Percentiles rank a stretch among this genome's conserved stretches.
Conservation (phyloP, 1,140 invertebrate genomes). For the Mylabris phalerata region DNA sequence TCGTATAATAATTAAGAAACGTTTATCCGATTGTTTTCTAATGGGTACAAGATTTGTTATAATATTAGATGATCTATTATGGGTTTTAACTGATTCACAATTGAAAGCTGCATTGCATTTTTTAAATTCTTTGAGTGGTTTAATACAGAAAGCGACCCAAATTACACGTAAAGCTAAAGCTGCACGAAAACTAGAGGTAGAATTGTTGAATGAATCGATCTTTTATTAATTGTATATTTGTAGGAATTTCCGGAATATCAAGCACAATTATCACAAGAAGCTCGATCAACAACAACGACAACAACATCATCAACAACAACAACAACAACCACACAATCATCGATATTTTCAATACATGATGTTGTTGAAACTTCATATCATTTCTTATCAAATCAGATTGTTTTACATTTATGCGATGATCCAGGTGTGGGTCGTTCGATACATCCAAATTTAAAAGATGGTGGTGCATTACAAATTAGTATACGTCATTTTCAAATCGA, state of each 20-base stretch:
- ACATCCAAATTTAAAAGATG: slow-evolving; percentile 77
- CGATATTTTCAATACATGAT: slow-evolving; percentile 83
- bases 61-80: slow-evolving; percentile 93
- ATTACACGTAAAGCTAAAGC: slow-evolving; percentile 81
- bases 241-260: slow-evolving; percentile 74
- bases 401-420: slow-evolving; percentile 97
- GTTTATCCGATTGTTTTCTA: slow-evolving; percentile 84
- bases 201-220: no score
- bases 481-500: slow-evolving; percentile 86
- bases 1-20: slow-evolving; percentile 94
- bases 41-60: slow-evolving; percentile 87
- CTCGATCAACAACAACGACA: slow-evolving; percentile 37
- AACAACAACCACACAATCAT: slow-evolving; percentile 39
- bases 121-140: slow-evolving; percentile 78
- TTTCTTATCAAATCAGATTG: slow-evolving; percentile 86
- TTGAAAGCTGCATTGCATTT: slow-evolving; percentile 91
- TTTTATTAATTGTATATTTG: not conserved
- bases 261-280: slow-evolving; percentile 65
- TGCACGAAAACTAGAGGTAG: slow-evolving; percentile 79
- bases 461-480: slow-evolving; percentile 90
- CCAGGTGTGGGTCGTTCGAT: slow-evolving; percentile 73
- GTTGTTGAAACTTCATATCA: slow-evolving; percentile 97
- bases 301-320: slow-evolving; percentile 32
- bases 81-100: slow-evolving; percentile 96
- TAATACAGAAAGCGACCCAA: slow-evolving; percentile 78